Percentiles rank a stretch among this genome's conserved stretches.
phyloP scores from a whole-genome alignment of 1,140 invertebrate species.

The Globodera rostochiensis region DNA sequence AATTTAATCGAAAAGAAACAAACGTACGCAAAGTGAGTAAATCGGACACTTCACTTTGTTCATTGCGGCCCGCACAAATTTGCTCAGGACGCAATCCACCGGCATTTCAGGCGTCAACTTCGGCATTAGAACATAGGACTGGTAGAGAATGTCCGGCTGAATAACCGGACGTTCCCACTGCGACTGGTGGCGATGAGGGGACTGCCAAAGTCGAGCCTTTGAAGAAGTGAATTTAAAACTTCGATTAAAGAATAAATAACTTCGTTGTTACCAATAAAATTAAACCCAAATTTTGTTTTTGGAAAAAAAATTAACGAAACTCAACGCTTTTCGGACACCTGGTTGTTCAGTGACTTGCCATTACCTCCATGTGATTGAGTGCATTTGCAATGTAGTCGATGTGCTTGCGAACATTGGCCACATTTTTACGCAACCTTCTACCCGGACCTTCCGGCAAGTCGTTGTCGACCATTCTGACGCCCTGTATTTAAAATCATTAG shows the following conservation, averaged over 20 bases:
- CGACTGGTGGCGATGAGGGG: background rate
- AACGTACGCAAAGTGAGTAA: conserved; percentile 83
- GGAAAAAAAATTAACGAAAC: no score
- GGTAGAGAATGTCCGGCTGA: conserved; percentile 53
- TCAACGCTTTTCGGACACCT: background rate
- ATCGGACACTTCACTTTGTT: conserved; percentile 99
- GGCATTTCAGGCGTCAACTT: conserved; percentile 77
- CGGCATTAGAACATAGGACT: conserved; percentile 56
- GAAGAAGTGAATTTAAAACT: background rate
- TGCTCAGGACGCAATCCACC: conserved; percentile 74
- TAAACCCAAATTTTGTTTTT: no score
- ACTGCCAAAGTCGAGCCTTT: conserved; percentile 47
- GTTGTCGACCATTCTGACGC: conserved; percentile 4
- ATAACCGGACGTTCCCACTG: conserved; percentile 41
- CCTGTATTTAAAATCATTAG: background rate
- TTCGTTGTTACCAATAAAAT: no score
- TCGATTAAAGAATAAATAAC: background rate
- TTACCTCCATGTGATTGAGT: conserved; percentile 52
- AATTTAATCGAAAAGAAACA: background rate
- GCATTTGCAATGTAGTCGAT: conserved; percentile 55
- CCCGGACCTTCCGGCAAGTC: conserved; percentile 50
- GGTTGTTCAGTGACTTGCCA: no score
- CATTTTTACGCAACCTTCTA: conserved; percentile 51
- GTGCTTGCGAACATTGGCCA: conserved; percentile 56
- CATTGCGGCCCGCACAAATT: conserved; percentile 94